Conservation (phyloP, 2,113 vertebrate species). For the Zeus faber region DNA sequence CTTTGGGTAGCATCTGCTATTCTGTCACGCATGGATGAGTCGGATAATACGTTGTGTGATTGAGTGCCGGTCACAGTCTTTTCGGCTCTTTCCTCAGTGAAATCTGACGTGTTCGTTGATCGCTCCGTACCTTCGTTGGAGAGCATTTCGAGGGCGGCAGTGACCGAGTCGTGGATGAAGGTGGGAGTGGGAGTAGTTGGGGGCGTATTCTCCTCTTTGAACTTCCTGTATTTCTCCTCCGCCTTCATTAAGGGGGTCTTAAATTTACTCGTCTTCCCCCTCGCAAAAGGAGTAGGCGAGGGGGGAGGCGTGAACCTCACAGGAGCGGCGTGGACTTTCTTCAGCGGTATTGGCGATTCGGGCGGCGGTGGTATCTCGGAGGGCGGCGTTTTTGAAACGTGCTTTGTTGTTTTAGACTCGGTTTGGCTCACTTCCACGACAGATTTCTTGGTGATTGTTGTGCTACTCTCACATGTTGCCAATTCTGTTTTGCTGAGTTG, state of each 20-base stretch:
- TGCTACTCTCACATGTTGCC: constrained; percentile 27
- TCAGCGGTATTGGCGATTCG: constrained; percentile 56
- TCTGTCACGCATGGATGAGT: constrained; percentile 45
- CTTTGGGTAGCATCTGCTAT: no score
- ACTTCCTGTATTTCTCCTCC: constrained; percentile 82
- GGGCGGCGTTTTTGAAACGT: constrained; percentile 36
- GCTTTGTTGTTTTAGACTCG: constrained; percentile 30
- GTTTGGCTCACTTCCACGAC: constrained; percentile 42
- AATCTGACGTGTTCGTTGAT: constrained; percentile 43
- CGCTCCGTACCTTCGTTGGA: constrained; percentile 44
- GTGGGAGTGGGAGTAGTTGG: constrained; percentile 57
- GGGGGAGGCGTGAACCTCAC: constrained; percentile 78
- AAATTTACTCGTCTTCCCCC: constrained; percentile 81
- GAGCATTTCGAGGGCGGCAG: constrained; percentile 57
- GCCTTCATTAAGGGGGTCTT: constrained; percentile 89
- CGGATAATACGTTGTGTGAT: constrained; percentile 43
- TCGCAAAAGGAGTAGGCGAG: constrained; percentile 60
- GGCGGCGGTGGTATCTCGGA: constrained; percentile 50
- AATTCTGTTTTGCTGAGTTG: constrained; percentile 49
- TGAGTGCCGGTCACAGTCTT: constrained; percentile 34
- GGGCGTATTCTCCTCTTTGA: constrained; percentile 72
- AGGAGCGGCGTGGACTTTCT: constrained; percentile 64
- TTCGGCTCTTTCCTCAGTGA: constrained; percentile 39
- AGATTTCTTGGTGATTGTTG: constrained; percentile 7
- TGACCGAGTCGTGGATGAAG: constrained; percentile 60